Conservation (phyloP, 1,140 invertebrate genomes). For the Papilio machaon region DNA sequence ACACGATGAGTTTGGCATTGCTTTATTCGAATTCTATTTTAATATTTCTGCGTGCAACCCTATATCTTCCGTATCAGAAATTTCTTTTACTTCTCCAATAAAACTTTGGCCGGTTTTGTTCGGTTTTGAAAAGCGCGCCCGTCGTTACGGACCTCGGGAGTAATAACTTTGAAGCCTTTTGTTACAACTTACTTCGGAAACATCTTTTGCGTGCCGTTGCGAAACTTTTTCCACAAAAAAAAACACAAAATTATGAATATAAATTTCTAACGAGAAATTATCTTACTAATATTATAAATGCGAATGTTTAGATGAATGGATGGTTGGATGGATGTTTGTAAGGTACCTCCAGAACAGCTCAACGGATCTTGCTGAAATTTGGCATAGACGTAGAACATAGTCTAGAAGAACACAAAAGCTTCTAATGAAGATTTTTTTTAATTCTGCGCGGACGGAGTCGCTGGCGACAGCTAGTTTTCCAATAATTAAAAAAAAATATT, state of each 20-base stretch:
- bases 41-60: background rate
- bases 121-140: slow-evolving; percentile 19
- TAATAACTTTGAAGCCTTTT: slow-evolving; percentile 34
- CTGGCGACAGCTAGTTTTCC: too few species aligned
- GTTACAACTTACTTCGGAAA: slow-evolving; percentile 1
- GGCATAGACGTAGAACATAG: too few species aligned
- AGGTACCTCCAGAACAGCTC: too few species aligned
- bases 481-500: background rate
- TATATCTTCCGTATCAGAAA: background rate
- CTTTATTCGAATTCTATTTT: too few species aligned
- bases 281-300: background rate
- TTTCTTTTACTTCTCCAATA: slow-evolving; percentile 10
- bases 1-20: too few species aligned
- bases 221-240: slow-evolving; percentile 12
- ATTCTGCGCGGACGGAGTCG: too few species aligned
- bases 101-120: slow-evolving; percentile 1
- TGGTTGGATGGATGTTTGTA: too few species aligned
- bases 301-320: too few species aligned
- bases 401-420: too few species aligned
- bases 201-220: background rate
- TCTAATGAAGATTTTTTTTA: too few species aligned
- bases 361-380: too few species aligned
- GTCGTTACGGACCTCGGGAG: slow-evolving; percentile 7
- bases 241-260: background rate
- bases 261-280: background rate